These are phyloP conservation scores for Schrankia costaestrigalis DNA, from an alignment of 2,888 invertebrate species.

Conservation along the genomic window DNA sequence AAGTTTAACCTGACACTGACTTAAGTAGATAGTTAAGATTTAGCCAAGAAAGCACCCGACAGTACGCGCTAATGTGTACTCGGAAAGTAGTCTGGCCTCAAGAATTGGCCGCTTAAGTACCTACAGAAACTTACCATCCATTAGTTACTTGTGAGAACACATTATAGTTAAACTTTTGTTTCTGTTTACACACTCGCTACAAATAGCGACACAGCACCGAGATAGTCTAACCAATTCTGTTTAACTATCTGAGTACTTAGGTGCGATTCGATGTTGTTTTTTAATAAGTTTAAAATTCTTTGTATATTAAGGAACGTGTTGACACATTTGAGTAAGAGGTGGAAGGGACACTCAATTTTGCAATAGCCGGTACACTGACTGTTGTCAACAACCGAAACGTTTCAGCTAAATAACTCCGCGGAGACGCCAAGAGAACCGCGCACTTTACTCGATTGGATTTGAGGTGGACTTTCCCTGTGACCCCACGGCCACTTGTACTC, in stretches of 20 bases:
- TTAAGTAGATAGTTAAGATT: slow-evolving; percentile 76
- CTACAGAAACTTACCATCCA: slow-evolving; percentile 71
- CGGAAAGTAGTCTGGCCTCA: slow-evolving; percentile 70
- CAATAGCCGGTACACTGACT: slow-evolving; percentile 45
- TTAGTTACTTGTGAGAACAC: slow-evolving; percentile 72
- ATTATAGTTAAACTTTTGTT: slow-evolving; percentile 74
- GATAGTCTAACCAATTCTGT: slow-evolving; percentile 24
- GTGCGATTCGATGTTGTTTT: slow-evolving; percentile 11
- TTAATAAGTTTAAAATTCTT: slow-evolving; percentile 16
- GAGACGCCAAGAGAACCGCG: slow-evolving; percentile 54
- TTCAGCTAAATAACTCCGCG: slow-evolving; percentile 68
- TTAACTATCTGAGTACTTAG: slow-evolving; percentile 21
- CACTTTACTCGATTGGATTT: slow-evolving; percentile 74
- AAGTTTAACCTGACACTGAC: slow-evolving; percentile 64
- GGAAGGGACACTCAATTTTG: slow-evolving; percentile 38
- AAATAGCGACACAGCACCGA: slow-evolving; percentile 41
- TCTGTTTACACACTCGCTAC: slow-evolving; percentile 51
- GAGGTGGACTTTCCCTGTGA: slow-evolving; percentile 57
- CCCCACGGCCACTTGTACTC: slow-evolving; percentile 35
- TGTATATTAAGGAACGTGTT: slow-evolving; percentile 22
- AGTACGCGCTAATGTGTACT: slow-evolving; percentile 72
- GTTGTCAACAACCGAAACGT: slow-evolving; percentile 67
- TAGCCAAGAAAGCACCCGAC: slow-evolving; percentile 60
- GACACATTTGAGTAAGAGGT: slow-evolving; percentile 23
- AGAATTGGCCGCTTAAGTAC: slow-evolving; percentile 74